Percentiles rank a stretch among this genome's conserved stretches.
Evolutionary conservation across 2,888 invertebrate genomes (phyloP).

Genomic region (Emmelina monodactyla): DNA sequence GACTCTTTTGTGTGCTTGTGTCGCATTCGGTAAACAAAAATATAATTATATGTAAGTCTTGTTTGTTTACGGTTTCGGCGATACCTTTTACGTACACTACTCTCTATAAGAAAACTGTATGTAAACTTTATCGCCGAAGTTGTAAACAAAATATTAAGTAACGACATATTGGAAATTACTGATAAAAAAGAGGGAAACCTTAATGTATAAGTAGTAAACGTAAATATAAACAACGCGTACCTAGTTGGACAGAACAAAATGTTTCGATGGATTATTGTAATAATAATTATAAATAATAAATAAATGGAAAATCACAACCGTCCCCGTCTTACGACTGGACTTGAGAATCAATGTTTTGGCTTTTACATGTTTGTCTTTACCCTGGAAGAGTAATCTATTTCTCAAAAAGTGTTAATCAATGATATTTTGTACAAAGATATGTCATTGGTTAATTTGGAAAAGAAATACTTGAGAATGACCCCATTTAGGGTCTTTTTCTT

Average conservation of each 20-base stretch:
- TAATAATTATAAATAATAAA: constrained; percentile 2
- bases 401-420: too few species aligned
- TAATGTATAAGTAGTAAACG: constrained; percentile 48
- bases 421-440: too few species aligned
- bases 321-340: constrained; percentile 12
- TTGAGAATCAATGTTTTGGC: background rate
- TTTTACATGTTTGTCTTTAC: background rate
- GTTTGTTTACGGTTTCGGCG: background rate
- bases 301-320: constrained; percentile 11
- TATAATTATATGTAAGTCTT: background rate
- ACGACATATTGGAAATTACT: constrained; percentile 23
- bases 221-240: constrained; percentile 37
- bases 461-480: too few species aligned
- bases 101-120: background rate
- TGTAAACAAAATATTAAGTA: too few species aligned
- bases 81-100: background rate
- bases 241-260: constrained; percentile 26
- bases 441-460: too few species aligned
- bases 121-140: too few species aligned
- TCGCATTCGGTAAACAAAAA: constrained; percentile 21
- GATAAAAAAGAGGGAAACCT: constrained; percentile 21
- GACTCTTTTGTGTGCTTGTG: constrained; percentile 32
- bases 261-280: constrained; percentile 7
- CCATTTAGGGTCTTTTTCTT: too few species aligned
- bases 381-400: too few species aligned